phyloP scores from a whole-genome alignment of 2,888 invertebrate species.

The Aproaerema taeniolella region DNA sequence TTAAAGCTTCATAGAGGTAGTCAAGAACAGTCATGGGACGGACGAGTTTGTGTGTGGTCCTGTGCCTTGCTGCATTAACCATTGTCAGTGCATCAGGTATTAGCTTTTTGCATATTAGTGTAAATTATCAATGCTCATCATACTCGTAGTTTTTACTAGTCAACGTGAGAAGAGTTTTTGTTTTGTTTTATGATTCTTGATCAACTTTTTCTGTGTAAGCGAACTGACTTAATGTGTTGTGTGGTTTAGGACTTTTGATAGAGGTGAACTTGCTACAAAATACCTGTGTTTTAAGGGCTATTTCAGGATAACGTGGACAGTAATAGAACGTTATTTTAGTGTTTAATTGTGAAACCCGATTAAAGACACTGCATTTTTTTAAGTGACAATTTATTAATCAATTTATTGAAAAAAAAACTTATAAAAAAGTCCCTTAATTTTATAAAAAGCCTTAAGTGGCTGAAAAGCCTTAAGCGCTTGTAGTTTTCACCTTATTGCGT shows the following conservation, averaged over 20 bases:
- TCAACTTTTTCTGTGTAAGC: slow-evolving; percentile 7
- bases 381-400: too few species aligned
- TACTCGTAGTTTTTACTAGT: neutral
- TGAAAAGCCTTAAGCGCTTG: too few species aligned
- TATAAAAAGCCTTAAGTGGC: too few species aligned
- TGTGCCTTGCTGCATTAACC: slow-evolving; percentile 30
- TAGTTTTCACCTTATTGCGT: too few species aligned
- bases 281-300: too few species aligned
- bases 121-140: neutral
- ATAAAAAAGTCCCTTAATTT: too few species aligned
- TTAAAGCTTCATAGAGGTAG: slow-evolving; percentile 30
- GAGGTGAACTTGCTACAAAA: too few species aligned
- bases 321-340: too few species aligned
- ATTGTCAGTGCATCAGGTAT: slow-evolving; percentile 38
- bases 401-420: too few species aligned
- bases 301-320: too few species aligned
- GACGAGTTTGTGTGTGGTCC: slow-evolving; percentile 34
- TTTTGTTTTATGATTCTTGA: slow-evolving; percentile 12
- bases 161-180: neutral
- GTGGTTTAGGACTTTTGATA: neutral
- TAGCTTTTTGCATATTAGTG: slow-evolving; percentile 13
- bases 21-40: slow-evolving; percentile 46
- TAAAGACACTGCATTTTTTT: too few species aligned
- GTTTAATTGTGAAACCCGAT: too few species aligned
- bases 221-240: neutral